Base-by-base conservation (phyloP, 1,140 invertebrate species). In the Maconellicoccus hirsutus region DNA sequence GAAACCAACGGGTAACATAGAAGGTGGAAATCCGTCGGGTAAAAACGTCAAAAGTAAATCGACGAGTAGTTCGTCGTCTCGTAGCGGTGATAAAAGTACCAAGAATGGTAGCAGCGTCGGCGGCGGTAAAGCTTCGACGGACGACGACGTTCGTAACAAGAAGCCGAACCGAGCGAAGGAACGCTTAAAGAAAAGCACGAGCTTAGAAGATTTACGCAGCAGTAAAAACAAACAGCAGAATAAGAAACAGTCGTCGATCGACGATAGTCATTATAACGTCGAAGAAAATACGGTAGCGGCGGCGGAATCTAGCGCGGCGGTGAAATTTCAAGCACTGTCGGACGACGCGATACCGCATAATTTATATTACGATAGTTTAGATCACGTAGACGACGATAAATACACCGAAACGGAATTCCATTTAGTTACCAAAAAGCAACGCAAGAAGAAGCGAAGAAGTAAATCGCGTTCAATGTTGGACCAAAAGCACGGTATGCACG, bases 361-460 rank as follows among this genome's bases (percentile, higher is more conserved):
- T 21, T 66, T 61, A 25, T 21, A 22, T 7, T 61, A 63, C 14
- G 42, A 72, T 8, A 72, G 39, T 59, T 7, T 42, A 7, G 69
- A 63, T 63, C 59, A 39, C 19, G 16, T 26, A 16, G 25, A 39
- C 7, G 70, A 70, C 42, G 42, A 27, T n/a, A 42, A 39, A 1
- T 23, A 42, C 14, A 38, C 61, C 27, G 73, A 76, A 70, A 70
- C 76, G 0, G 87, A 89, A 70, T 89, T 89, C 78, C 82, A 86
- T 75, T 85, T 87, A 23, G 87, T 89, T 59, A 88, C 86, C 10
- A 89, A 88, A 74, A 87, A 87, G 75, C 87, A 87, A 75, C 85
- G 86, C 73, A 84, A 84, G 74, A 86, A 88, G 76, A 86, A 87
- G 74, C 83, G 83, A 23, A 25, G 70, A 3, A 70, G 70, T 52